Evolutionary conservation across 2,888 invertebrate genomes (phyloP), one percentile per base, ranked within the genome.

Genomic region (Orchestes rusci): DNA sequence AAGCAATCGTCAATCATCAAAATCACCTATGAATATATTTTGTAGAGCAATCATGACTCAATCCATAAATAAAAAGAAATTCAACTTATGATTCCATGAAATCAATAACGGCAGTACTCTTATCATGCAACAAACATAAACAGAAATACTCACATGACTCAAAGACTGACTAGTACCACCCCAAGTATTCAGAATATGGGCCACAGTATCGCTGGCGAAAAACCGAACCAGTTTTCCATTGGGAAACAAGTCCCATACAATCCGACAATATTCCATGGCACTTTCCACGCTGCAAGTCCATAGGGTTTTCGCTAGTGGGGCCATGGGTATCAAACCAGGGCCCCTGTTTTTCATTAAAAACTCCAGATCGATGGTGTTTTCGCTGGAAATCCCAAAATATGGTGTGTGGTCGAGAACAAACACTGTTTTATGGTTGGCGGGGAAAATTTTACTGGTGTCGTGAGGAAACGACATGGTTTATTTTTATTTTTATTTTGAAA

Each of bases 281-380:
- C 92, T 86, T 73, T 97, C 97, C 0, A 96, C 89, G 54, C 89
- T 87, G 60, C 90, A 93, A 0, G 95, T 96, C 97, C 97, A 99
- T 40, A 97, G 66, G 1, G 91, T 87, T 69, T 97, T 97, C 50
- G 82, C 83, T 49, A 96, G 84, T 1, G 92, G 88, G 4, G 85
- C 82, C 31, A 90, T 71, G 1, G 83, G 85, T 41, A 85, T 83
- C 56, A 82, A 77, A 39, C 81, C 80, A 13, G 81, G 75, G 1
- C 78, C 76, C 13, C 85, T 76, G 50, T 75, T 74, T 23, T 10
- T 32, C 68, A 83, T 82, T 3, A 79, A 73, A 37, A 81, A 77
- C 67, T 92, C 92, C 67, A 91, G 87, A 62, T 92, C 91, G 53
- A 90, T 77, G 1, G 81, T 79, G 63, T 80, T 80, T 55, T 89